phyloP scores from a whole-genome alignment of 2,797 vertebrate species.

The Rhinella marina region DNA sequence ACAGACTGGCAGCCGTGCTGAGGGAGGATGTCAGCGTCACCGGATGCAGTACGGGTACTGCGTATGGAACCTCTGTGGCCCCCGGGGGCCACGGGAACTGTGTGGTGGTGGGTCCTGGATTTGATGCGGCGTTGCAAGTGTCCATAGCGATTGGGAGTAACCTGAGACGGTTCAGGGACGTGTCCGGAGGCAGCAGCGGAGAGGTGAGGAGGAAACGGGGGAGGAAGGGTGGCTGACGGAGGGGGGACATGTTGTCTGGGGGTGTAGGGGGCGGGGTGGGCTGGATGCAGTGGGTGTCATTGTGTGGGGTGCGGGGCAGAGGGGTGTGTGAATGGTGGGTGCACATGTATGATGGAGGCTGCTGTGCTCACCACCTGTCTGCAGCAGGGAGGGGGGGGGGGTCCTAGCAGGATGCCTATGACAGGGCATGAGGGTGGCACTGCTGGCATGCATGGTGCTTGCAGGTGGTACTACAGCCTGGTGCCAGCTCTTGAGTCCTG shows the following conservation, averaged over 20 bases:
- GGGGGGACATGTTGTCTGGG: slow-evolving; percentile 28
- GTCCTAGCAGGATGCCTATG: too few relatives aligned
- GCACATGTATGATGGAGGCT: too few relatives aligned
- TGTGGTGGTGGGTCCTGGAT: slow-evolving; percentile 87
- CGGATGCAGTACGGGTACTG: slow-evolving; percentile 81
- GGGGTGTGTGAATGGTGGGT: slow-evolving; percentile 50
- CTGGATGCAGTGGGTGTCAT: neutral
- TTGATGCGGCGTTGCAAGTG: slow-evolving; percentile 96
- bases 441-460: too few relatives aligned
- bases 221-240: neutral
- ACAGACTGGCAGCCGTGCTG: slow-evolving; percentile 84
- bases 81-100: slow-evolving; percentile 69
- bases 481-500: too few relatives aligned
- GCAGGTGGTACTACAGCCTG: too few relatives aligned
- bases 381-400: too few relatives aligned
- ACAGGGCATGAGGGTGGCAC: too few relatives aligned
- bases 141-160: slow-evolving; percentile 94
- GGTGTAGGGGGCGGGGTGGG: neutral
- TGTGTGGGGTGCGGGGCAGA: slow-evolving; percentile 17
- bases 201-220: slow-evolving; percentile 86
- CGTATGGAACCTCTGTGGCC: slow-evolving; percentile 72
- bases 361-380: too few relatives aligned
- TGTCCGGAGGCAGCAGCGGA: slow-evolving; percentile 93
- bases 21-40: slow-evolving; percentile 81
- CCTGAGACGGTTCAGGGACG: slow-evolving; percentile 96